Percentiles rank a stretch among this genome's conserved stretches.
Conservation (phyloP, 1,140 invertebrate genomes). For the Hyles vespertilio region DNA sequence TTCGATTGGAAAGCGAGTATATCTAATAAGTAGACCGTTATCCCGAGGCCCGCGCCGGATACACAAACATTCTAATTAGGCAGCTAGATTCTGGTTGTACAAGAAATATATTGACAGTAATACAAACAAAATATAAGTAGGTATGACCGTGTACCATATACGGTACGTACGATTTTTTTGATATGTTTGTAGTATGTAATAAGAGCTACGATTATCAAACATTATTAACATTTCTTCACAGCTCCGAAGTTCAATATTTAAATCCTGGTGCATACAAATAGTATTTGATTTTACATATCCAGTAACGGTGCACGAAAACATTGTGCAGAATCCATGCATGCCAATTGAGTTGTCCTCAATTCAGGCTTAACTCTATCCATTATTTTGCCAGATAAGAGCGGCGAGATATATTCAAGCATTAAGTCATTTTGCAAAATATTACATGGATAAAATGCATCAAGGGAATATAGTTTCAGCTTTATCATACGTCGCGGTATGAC, state of each 20-base stretch:
- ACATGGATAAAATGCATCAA: too few species aligned
- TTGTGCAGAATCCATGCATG: background rate
- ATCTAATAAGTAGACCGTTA: slow-evolving; percentile 51
- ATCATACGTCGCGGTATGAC: too few species aligned
- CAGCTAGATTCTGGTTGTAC: slow-evolving; percentile 27
- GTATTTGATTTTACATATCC: background rate
- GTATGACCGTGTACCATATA: too few species aligned
- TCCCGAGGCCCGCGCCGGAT: slow-evolving; percentile 27
- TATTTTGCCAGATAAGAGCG: too few species aligned
- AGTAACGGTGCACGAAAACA: background rate
- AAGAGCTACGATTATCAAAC: background rate
- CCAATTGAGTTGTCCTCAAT: background rate
- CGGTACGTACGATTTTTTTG: too few species aligned
- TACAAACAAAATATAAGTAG: too few species aligned
- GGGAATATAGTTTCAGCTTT: too few species aligned
- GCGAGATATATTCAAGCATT: too few species aligned
- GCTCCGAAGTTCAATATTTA: background rate
- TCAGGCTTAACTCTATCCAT: too few species aligned
- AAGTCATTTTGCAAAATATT: too few species aligned
- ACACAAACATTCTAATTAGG: slow-evolving; percentile 46
- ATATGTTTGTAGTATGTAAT: too few species aligned
- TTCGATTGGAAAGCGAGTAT: slow-evolving; percentile 31
- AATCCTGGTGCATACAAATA: background rate
- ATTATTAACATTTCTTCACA: background rate
- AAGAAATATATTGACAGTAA: slow-evolving; percentile 3